A percentile compares a stretch with the other conserved stretches of the same genome.
Conservation (phyloP, 2,797 vertebrate genomes). For the Epinephelus awoara region DNA sequence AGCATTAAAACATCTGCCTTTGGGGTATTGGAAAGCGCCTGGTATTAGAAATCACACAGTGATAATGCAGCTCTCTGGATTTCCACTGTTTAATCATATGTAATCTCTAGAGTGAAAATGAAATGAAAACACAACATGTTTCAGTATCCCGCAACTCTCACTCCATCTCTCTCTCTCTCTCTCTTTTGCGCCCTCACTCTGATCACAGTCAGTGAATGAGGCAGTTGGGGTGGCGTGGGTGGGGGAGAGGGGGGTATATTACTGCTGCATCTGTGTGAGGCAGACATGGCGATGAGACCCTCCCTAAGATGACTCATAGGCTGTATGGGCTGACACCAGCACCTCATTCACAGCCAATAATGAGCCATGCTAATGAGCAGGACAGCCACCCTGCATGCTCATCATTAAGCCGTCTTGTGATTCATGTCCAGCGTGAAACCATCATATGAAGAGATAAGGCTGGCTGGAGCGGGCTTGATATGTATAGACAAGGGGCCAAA, state of each 20-base stretch:
- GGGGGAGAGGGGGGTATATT: conserved; percentile 20
- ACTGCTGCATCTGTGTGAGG: conserved; percentile 62
- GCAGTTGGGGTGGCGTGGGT: conserved; percentile 39
- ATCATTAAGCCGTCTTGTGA: conserved; percentile 77
- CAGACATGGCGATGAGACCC: conserved; percentile 75
- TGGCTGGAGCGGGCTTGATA: conserved; percentile 26
- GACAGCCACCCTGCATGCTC: conserved; percentile 80
- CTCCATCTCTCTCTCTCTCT: background rate
- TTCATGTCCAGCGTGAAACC: conserved; percentile 74
- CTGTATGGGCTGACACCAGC: conserved; percentile 83
- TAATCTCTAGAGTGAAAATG: conserved; percentile 71
- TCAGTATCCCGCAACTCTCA: conserved; percentile 47
- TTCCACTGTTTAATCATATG: conserved; percentile 70
- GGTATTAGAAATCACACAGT: conserved; percentile 67
- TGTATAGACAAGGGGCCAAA: background rate
- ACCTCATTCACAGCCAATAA: conserved; percentile 88
- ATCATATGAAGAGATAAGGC: conserved; percentile 63
- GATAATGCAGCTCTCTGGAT: conserved; percentile 66
- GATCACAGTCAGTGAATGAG: conserved; percentile 49
- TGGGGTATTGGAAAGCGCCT: conserved; percentile 53
- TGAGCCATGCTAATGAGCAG: conserved; percentile 87
- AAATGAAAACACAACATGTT: conserved; percentile 64
- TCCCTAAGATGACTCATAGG: conserved; percentile 83
- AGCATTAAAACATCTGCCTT: conserved; percentile 78
- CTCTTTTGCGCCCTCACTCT: conserved; percentile 13